These are phyloP conservation scores for Tipula unca DNA, from an alignment of 2,888 invertebrate species.

Conservation along the genomic window DNA sequence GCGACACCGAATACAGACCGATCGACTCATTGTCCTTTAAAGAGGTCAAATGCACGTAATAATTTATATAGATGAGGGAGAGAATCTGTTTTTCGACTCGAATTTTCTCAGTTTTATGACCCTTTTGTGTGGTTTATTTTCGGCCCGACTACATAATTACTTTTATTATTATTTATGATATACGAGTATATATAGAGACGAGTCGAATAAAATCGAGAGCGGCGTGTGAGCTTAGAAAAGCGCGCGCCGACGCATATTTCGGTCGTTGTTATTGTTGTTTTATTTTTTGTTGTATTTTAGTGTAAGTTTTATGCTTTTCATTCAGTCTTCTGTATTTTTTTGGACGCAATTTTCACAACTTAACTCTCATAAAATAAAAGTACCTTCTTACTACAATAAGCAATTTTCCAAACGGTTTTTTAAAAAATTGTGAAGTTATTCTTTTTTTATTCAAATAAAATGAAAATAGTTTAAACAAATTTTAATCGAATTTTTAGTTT, in stretches of 20 bases:
- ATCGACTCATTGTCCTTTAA: background rate
- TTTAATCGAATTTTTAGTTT: background rate
- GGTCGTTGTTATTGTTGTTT: background rate
- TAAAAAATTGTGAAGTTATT: background rate
- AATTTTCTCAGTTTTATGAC: background rate
- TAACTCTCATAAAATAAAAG: background rate
- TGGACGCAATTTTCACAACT: background rate
- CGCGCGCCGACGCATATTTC: background rate
- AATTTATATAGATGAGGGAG: background rate
- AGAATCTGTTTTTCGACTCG: too few species aligned
- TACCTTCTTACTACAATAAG: background rate
- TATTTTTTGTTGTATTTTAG: background rate
- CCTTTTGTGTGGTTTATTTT: background rate
- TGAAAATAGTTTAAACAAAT: background rate
- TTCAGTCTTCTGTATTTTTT: slow-evolving; percentile 3
- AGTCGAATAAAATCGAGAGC: background rate
- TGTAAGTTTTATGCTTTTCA: background rate
- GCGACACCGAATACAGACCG: background rate
- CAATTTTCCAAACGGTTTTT: background rate
- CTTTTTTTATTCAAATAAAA: background rate
- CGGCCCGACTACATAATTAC: background rate
- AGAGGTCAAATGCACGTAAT: background rate
- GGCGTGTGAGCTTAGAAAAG: background rate
- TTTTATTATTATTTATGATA: background rate
- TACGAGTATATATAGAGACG: background rate